Evolutionary conservation across 2,113 vertebrate species (phyloP), one percentile per base, ranked within the genome.

Genomic region (Anhinga anhinga): DNA sequence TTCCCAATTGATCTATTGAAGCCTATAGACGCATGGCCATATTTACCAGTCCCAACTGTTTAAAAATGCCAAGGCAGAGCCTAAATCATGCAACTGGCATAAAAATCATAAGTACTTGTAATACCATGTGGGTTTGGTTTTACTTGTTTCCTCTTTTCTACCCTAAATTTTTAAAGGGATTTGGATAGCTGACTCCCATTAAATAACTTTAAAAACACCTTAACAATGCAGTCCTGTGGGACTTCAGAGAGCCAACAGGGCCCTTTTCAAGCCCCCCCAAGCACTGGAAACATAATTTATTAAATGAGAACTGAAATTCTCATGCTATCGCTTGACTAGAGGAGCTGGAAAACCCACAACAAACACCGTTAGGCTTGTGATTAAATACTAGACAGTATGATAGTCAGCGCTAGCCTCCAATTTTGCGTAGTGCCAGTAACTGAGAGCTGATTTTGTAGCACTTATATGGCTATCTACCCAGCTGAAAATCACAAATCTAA

Each of bases 401-500:
- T 95, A 93, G n/a, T 80, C 86, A 82, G 88, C 2, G 2, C 49
- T 65, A 93, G 67, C 83, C 53, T 93, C 84, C 91, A 82, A 50
- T 93, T 95, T 94, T 90, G 78, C 89, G 81, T 80, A 63, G 76
- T 78, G 84, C 78, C 59, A 63, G 82, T 86, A 93, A 79, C 36
- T 2, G 91, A 84, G 77, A 70, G 86, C 70, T 82, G 83, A 74
- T 95, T 92, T 85, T 52, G 74, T 78, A 95, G 72, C 80, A 91
- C 86, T 92, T 91, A 62, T 1, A 36, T 65, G 49, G 76, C 83
- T 92, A 78, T 79, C 88, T 71, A 87, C 53, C n/a, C 71, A 77
- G 82, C 70, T 91, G 89, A 95, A 96, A 94, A 94, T 96, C 86
- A 93, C 95, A 95, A 92, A 95, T 84, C 92, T 86, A 90, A 92